phyloP scores from a whole-genome alignment of 1,140 invertebrate genomes.

The Maniola jurtina region DNA sequence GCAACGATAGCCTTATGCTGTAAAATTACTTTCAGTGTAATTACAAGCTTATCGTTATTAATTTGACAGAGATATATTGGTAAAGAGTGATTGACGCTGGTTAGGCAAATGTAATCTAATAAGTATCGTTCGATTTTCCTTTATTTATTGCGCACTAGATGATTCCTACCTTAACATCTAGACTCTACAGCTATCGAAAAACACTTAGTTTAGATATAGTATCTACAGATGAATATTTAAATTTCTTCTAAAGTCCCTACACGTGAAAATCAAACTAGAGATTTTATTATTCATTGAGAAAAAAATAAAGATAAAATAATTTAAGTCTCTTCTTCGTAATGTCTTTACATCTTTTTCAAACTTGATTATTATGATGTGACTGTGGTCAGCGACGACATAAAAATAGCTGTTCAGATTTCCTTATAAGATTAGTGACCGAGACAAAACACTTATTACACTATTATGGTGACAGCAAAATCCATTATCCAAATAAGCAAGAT shows the following conservation, averaged over 20 bases:
- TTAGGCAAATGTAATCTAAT: neutral
- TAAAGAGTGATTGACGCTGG: neutral
- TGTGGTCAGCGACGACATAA: neutral
- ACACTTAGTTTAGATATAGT: no score
- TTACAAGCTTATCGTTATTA: conserved; percentile 21
- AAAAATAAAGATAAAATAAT: no score
- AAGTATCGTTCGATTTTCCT: neutral
- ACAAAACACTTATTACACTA: conserved; percentile 15
- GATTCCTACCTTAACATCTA: no score
- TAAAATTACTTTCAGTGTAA: conserved; percentile 8
- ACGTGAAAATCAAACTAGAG: no score
- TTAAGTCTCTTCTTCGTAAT: no score
- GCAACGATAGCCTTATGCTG: conserved; percentile 19
- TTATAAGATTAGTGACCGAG: neutral
- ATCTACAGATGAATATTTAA: no score
- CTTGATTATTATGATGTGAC: no score
- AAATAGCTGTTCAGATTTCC: neutral
- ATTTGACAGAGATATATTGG: conserved; percentile 15
- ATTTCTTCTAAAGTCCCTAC: no score
- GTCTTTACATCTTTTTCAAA: no score
- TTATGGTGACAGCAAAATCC: conserved; percentile 42
- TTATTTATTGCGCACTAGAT: neutral
- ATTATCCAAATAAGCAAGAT: conserved; percentile 67
- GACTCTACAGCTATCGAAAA: no score
- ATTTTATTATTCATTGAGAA: no score